These are phyloP conservation scores for Clarias platycephalus DNA, from an alignment of 2,797 vertebrate species.

Conservation along the genomic window DNA sequence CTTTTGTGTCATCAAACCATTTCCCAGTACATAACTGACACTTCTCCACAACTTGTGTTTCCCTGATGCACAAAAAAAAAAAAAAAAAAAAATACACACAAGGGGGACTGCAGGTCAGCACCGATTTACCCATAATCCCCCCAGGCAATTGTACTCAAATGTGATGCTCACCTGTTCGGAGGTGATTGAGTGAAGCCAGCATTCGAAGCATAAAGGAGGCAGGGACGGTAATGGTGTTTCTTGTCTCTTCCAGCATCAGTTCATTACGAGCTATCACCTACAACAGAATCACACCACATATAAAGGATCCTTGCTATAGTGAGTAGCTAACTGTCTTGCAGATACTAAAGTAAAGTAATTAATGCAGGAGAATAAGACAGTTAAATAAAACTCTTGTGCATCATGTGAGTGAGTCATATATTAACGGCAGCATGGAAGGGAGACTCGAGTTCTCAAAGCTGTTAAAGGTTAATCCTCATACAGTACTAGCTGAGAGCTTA, in stretches of 20 bases:
- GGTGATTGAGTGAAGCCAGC: conserved; percentile 95
- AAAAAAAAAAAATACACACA: not conserved
- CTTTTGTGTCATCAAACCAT: not conserved
- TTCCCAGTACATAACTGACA: not conserved
- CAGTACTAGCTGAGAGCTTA: not conserved
- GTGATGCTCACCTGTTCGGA: conserved; percentile 78
- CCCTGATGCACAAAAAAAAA: too few species aligned
- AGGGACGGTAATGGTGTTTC: conserved; percentile 98
- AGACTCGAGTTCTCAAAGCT: not conserved
- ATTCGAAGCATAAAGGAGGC: conserved; percentile 98
- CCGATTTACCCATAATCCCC: not conserved
- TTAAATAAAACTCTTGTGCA: not conserved
- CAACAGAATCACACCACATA: conserved; percentile 20
- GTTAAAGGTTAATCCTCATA: not conserved
- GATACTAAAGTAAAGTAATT: not conserved
- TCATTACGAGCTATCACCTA: conserved; percentile 98
- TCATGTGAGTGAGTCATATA: not conserved
- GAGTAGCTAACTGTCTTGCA: not conserved
- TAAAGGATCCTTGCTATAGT: not conserved
- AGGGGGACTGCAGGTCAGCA: not conserved
- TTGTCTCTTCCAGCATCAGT: conserved; percentile 96
- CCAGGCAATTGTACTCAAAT: not conserved
- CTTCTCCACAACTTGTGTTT: not conserved
- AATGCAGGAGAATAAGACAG: not conserved
- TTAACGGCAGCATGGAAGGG: not conserved